These are phyloP conservation scores for Nasonia giraulti DNA, from an alignment of 1,140 invertebrate species.

Conservation along the genomic window DNA sequence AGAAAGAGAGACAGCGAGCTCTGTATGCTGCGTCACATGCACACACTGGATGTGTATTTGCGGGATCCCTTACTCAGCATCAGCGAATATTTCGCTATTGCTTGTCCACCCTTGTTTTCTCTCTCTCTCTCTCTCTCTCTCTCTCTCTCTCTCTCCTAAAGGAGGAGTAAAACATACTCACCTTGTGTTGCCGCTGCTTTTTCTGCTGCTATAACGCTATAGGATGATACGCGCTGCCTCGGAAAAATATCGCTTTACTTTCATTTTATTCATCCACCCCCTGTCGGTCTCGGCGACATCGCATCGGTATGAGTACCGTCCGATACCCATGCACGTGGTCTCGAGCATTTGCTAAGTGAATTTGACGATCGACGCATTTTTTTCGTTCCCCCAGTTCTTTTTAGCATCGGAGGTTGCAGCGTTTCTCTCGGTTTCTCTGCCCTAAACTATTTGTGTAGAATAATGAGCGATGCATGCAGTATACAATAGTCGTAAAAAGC, in stretches of 20 bases:
- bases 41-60: constrained; percentile 23
- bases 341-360: not conserved
- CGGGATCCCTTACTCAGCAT: constrained; percentile 50
- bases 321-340: not conserved
- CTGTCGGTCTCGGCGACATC: too few relatives aligned
- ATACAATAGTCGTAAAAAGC: too few relatives aligned
- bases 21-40: not conserved
- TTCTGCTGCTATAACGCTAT: not conserved
- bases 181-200: not conserved
- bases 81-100: constrained; percentile 32
- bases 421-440: too few relatives aligned
- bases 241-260: constrained; percentile 8
- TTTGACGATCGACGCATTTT: not conserved
- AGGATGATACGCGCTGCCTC: not conserved
- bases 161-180: constrained; percentile 15
- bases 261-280: not conserved
- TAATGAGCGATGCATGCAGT: too few relatives aligned
- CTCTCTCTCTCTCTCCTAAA: not conserved
- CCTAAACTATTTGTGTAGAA: too few relatives aligned
- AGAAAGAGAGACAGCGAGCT: not conserved
- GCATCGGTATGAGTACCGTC: not conserved
- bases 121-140: not conserved
- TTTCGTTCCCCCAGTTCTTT: not conserved
- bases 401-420: too few relatives aligned
- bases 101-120: constrained; percentile 27